Conservation (phyloP, 2,888 invertebrate genomes). For the Pantelozetes paolii region DNA sequence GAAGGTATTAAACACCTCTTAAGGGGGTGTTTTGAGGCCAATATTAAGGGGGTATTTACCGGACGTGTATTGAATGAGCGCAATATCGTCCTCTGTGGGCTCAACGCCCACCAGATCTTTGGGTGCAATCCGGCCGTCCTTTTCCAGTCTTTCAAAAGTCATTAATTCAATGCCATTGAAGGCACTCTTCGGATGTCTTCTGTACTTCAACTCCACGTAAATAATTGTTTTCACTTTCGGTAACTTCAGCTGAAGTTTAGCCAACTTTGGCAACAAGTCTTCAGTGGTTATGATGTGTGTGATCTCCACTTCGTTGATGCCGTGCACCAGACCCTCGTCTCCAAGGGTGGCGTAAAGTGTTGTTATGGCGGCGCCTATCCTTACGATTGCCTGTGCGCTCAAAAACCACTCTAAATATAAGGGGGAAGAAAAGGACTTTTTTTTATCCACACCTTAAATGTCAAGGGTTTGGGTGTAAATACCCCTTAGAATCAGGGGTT, state of each 20-base stretch:
- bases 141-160: constrained; percentile 64
- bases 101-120: constrained; percentile 46
- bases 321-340: constrained; percentile 64
- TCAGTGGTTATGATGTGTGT: constrained; percentile 86
- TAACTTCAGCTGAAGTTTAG: constrained; percentile 69
- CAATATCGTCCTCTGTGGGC: constrained; percentile 65
- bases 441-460: no score
- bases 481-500: no score
- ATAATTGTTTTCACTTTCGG: constrained; percentile 65
- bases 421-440: no score
- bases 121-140: constrained; percentile 60
- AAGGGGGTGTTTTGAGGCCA: no score
- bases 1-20: no score
- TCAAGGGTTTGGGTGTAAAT: no score
- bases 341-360: constrained; percentile 98
- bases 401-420: constrained; percentile 98
- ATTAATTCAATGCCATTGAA: constrained; percentile 45
- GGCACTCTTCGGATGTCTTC: neutral
- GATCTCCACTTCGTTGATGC: constrained; percentile 94
- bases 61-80: constrained; percentile 98
- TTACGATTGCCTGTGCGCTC: constrained; percentile 91
- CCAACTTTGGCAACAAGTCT: constrained; percentile 82
- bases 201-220: constrained; percentile 50
- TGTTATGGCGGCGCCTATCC: constrained; percentile 69
- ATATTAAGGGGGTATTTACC: constrained; percentile 56